Conservation (phyloP, 2,888 invertebrate genomes). For the Hirtodrosophila histrioides region DNA sequence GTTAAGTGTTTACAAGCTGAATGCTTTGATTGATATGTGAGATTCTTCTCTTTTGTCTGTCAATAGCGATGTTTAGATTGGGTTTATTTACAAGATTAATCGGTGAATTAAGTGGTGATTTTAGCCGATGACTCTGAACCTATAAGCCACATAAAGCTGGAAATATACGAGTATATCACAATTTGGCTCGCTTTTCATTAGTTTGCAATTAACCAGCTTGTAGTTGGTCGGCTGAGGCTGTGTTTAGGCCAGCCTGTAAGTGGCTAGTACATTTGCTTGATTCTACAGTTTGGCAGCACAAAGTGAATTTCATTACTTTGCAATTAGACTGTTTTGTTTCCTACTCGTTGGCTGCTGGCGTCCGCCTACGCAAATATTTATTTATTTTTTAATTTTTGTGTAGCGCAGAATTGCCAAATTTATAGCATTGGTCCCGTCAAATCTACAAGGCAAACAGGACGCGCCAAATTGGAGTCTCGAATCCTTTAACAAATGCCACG, state of each 20-base stretch:
- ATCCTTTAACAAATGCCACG: conserved; percentile 18
- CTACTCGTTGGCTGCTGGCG: conserved; percentile 11
- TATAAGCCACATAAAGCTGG: too few relatives aligned
- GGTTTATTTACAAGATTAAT: too few relatives aligned
- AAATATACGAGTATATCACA: too few relatives aligned
- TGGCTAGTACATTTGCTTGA: conserved; percentile 28
- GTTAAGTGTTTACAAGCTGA: too few relatives aligned
- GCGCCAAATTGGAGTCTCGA: conserved; percentile 39
- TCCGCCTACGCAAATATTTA: conserved; percentile 49
- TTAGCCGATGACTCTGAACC: too few relatives aligned
- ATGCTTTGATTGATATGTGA: too few relatives aligned
- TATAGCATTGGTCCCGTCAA: conserved; percentile 16
- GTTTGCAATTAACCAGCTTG: conserved; percentile 24
- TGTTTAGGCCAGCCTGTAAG: conserved; percentile 7
- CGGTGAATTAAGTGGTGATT: too few relatives aligned
- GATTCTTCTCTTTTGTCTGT: too few relatives aligned
- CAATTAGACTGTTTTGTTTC: conserved; percentile 42
- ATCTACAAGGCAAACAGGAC: conserved; percentile 37
- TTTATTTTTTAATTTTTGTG: conserved; percentile 23
- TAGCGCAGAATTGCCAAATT: conserved; percentile 11
- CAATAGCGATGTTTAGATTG: too few relatives aligned
- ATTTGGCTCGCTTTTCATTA: conserved; percentile 8
- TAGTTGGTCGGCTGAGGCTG: background rate
- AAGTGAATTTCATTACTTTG: conserved; percentile 47
- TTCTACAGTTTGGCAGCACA: background rate